phyloP scores from a whole-genome alignment of 92 coral and sea anemone genomes.

The Siderastrea radians region DNA sequence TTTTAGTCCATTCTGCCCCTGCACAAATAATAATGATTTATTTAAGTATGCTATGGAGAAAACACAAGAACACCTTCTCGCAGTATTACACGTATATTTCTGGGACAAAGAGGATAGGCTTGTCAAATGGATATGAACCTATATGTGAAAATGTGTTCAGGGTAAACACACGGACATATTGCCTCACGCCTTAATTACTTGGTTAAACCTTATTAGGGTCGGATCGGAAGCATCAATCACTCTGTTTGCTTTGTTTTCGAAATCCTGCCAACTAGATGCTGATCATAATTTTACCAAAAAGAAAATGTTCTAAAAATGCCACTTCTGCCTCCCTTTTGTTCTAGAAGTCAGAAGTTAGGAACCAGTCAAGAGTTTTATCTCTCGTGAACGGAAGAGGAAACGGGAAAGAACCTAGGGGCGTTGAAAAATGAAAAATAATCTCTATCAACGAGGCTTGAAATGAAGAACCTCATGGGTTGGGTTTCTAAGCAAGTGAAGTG shows the following conservation, averaged over 20 bases:
- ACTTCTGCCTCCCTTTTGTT: constrained; percentile 5
- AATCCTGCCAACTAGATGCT: constrained; percentile 35
- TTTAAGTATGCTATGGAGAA: background rate
- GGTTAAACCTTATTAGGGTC: constrained; percentile 89
- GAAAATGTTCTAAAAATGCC: constrained; percentile 39
- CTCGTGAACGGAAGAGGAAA: background rate
- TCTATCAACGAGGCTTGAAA: constrained; percentile 30
- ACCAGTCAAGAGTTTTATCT: constrained; percentile 1
- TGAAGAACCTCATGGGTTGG: constrained; percentile 34
- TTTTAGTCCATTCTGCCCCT: background rate
- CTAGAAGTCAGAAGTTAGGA: background rate
- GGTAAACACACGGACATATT: constrained; percentile 82
- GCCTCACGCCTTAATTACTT: constrained; percentile 88
- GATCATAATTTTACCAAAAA: constrained; percentile 40
- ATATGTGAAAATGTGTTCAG: constrained; percentile 66
- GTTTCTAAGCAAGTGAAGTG: constrained; percentile 25
- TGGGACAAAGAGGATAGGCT: constrained; percentile 47
- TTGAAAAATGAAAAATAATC: background rate
- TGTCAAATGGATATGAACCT: constrained; percentile 72
- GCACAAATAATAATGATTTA: background rate
- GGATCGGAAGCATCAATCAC: constrained; percentile 85
- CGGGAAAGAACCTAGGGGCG: background rate
- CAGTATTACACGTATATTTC: constrained; percentile 10
- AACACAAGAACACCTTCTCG: background rate
- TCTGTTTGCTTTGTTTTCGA: constrained; percentile 67